Percentiles rank a stretch among this genome's conserved stretches.
These are phyloP conservation scores for Dicyrtomina minuta DNA, from an alignment of 2,888 invertebrate genomes.

Conservation along the genomic window DNA sequence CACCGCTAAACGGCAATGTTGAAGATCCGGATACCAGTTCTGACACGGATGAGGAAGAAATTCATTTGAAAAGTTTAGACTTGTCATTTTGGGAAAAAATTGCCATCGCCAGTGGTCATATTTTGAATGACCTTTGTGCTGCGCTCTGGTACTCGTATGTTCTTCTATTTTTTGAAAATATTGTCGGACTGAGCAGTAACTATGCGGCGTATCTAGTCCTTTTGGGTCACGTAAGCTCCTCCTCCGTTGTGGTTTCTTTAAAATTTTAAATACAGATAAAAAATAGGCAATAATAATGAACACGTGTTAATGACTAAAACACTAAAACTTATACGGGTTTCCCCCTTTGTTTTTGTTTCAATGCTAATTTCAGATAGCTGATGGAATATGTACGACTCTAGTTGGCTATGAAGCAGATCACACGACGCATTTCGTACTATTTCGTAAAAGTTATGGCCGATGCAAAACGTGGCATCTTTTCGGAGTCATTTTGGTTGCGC, in stretches of 20 bases:
- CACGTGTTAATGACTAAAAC: too few species aligned
- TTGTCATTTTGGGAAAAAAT: too few species aligned
- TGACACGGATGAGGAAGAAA: too few species aligned
- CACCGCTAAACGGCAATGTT: too few species aligned
- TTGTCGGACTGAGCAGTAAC: constrained; percentile 59
- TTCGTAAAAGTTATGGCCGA: constrained; percentile 67
- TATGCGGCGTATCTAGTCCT: constrained; percentile 67
- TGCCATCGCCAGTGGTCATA: constrained; percentile 68
- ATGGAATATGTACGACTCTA: constrained; percentile 83
- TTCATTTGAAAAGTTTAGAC: too few species aligned
- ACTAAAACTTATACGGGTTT: too few species aligned
- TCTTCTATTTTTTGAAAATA: constrained; percentile 74
- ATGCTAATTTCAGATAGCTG: constrained; percentile 66
- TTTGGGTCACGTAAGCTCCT: constrained; percentile 68
- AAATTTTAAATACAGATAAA: background rate
- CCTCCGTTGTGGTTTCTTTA: background rate
- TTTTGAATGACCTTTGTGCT: constrained; percentile 87
- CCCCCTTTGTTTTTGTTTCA: background rate
- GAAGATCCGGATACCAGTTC: too few species aligned
- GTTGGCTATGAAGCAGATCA: constrained; percentile 80
- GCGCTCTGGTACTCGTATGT: constrained; percentile 94
- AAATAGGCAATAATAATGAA: too few species aligned
- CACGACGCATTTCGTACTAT: constrained; percentile 66
- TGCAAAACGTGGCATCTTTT: constrained; percentile 87
- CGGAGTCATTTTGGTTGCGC: constrained; percentile 74